Percentiles rank a stretch among this genome's conserved stretches.
Conservation (phyloP, 2,113 vertebrate species). For the Limnothrissa miodon region DNA sequence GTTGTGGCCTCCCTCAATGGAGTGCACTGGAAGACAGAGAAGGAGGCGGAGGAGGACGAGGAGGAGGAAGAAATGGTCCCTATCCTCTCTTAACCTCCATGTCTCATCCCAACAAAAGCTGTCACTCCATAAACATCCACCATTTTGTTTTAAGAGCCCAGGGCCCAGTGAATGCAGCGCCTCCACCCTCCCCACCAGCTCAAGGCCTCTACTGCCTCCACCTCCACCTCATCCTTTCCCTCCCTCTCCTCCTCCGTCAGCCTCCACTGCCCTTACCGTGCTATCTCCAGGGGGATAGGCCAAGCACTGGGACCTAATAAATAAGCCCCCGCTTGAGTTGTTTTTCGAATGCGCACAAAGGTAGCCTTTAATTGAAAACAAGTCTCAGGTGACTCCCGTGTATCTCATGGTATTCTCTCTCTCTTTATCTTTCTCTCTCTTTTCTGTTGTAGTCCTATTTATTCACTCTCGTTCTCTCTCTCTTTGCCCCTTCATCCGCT, state of each 20-base stretch:
- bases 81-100: background rate
- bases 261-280: background rate
- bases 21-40: background rate
- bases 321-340: constrained; percentile 25
- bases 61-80: background rate
- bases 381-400: constrained; percentile 20
- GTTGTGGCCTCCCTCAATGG: background rate
- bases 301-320: background rate
- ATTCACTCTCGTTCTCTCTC: constrained; percentile 18
- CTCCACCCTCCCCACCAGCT: background rate
- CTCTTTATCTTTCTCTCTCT: constrained; percentile 3
- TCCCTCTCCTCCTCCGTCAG: background rate
- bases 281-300: background rate
- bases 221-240: background rate
- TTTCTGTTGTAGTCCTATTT: constrained; percentile 35
- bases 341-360: constrained; percentile 31
- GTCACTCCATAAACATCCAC: background rate
- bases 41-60: background rate
- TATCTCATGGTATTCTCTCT: background rate
- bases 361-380: constrained; percentile 36
- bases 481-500: constrained; percentile 1
- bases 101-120: background rate
- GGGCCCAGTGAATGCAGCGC: background rate
- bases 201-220: background rate
- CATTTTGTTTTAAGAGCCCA: background rate